Evolutionary conservation across 2,113 vertebrate genomes (phyloP).

Genomic region (Pimephales promelas): DNA sequence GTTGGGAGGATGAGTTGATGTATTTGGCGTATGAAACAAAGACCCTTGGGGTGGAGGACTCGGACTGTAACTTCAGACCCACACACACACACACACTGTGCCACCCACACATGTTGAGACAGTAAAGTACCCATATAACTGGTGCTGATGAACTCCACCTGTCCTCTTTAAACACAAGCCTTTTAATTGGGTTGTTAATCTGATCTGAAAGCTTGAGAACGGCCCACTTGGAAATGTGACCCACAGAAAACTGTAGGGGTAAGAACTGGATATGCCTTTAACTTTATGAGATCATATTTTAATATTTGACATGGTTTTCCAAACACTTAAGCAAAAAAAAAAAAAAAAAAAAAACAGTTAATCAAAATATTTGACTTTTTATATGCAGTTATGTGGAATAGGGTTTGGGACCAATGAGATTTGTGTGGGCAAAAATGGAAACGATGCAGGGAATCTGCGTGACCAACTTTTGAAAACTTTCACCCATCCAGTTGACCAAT

Average conservation of each 20-base stretch:
- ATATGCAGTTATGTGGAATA: no score
- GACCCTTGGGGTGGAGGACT: not conserved
- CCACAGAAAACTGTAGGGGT: not conserved
- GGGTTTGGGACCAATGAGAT: no score
- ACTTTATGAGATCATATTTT: not conserved
- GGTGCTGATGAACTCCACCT: conserved; percentile 31
- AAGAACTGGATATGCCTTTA: not conserved
- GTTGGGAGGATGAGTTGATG: not conserved
- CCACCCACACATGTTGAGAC: conserved; percentile 22
- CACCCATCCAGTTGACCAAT: no score
- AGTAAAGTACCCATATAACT: not conserved
- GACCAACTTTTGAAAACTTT: no score
- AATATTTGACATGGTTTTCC: not conserved
- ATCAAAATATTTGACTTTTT: not conserved
- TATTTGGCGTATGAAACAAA: not conserved
- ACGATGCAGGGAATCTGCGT: no score
- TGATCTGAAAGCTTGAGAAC: conserved; percentile 3
- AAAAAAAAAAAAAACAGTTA: not conserved
- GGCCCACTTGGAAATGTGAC: conserved; percentile 18
- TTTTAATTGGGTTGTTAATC: conserved; percentile 18
- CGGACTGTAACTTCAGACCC: conserved; percentile 29
- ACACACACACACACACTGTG: not conserved
- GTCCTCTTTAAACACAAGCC: conserved; percentile 30
- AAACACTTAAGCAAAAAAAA: not conserved
- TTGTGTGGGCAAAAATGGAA: no score